A percentile compares a stretch with the other conserved stretches of the same genome.
These are phyloP conservation scores for Porites cylindrica DNA, from an alignment of 92 coral and sea anemone genomes.

Conservation along the genomic window DNA sequence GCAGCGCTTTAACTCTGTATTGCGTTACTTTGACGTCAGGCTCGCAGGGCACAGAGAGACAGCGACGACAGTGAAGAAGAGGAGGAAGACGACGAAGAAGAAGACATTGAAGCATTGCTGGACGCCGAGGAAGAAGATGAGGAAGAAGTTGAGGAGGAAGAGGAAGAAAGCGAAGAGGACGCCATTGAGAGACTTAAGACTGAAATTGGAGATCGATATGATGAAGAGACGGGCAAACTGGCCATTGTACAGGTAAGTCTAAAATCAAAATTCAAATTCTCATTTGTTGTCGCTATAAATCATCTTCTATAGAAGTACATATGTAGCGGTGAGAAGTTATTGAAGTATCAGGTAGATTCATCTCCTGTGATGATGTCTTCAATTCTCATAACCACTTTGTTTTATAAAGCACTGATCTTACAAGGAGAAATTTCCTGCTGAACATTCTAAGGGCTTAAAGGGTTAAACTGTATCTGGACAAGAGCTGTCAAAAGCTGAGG, in stretches of 20 bases:
- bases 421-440: no score
- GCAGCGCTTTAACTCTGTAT: neutral
- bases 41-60: slow-evolving; percentile 78
- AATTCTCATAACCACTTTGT: no score
- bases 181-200: slow-evolving; percentile 92
- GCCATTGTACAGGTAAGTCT: slow-evolving; percentile 83
- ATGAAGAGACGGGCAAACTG: slow-evolving; percentile 84
- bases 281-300: no score
- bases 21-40: slow-evolving; percentile 48
- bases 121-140: slow-evolving; percentile 93
- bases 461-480: no score
- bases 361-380: no score
- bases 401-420: no score
- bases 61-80: slow-evolving; percentile 94
- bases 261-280: neutral
- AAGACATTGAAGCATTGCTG: slow-evolving; percentile 79
- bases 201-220: slow-evolving; percentile 94
- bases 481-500: no score
- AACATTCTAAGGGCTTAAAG: no score
- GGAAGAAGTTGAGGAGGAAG: slow-evolving; percentile 94
- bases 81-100: slow-evolving; percentile 92
- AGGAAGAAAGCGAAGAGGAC: slow-evolving; percentile 96
- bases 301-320: no score
- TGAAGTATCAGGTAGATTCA: no score
- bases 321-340: no score